phyloP scores from a whole-genome alignment of 2,888 invertebrate genomes.

The Clivina fossor region DNA sequence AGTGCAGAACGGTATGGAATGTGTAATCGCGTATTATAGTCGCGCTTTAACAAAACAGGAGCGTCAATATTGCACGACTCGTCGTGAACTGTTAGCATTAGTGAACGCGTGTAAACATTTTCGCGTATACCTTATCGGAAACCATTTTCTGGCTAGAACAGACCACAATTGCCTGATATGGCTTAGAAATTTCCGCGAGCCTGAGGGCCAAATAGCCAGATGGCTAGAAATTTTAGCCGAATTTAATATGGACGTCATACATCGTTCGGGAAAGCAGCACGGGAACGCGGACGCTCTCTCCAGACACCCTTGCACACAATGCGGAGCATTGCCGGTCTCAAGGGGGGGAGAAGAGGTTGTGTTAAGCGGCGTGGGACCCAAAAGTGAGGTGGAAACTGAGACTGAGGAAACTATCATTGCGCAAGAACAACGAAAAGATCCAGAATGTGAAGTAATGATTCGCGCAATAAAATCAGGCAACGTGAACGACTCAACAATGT shows the following conservation, averaged over 20 bases:
- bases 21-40: conserved; percentile 17
- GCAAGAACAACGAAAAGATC: neutral
- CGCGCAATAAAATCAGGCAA: neutral
- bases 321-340: no score
- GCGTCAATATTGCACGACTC: conserved; percentile 16
- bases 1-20: conserved; percentile 11
- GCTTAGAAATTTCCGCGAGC: conserved; percentile 12
- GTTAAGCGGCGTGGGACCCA: no score
- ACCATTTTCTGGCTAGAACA: neutral
- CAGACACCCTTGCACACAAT: conserved; percentile 3
- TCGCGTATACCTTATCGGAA: conserved; percentile 3
- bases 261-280: conserved; percentile 7
- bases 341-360: no score
- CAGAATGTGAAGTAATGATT: neutral
- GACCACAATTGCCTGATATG: conserved; percentile 14
- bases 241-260: conserved; percentile 7
- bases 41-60: conserved; percentile 5
- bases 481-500: no score
- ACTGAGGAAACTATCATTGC: neutral
- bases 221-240: conserved; percentile 20
- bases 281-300: conserved; percentile 13
- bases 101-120: conserved; percentile 6
- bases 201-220: conserved; percentile 15
- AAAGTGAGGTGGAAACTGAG: no score
- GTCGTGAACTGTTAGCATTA: conserved; percentile 19